Base-by-base conservation (phyloP, 2,113 vertebrate species). In the Chroicocephalus ridibundus region DNA sequence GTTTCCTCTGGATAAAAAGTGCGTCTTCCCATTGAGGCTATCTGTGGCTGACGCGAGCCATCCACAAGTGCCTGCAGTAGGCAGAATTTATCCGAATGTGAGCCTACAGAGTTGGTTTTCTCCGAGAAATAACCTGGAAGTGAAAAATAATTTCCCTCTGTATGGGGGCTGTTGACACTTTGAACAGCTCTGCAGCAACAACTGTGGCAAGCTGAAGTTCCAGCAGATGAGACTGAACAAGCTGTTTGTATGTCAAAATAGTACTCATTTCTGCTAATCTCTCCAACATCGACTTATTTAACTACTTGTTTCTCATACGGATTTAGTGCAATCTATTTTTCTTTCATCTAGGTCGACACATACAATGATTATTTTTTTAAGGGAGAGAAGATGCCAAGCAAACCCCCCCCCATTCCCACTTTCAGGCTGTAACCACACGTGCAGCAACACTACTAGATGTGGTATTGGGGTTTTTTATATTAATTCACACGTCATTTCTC, bases 11-110 rank as follows among this genome's bases (percentile, higher is more conserved):
- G 38, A 5, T 11, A 9, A 9, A 32, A 6, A 0, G 9, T 0
- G 4, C 27, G 25, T 11, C 38, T 24, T 19, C 36, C 17, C 3
- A 5, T 0, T 9, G 1, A 11, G 72, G 40, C 1, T 15, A 14
- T 6, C 40, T 46, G 82, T 12, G 3, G 64, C 2, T 20, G 42
- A 24, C 2, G 6, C 1, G 6, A 4, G 22, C 17, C 8, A 7
- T 7, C 22, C 71, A 46, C 57, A n/a, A 55, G n/a, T 8, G 42
- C 32, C 68, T 15, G 9, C 71, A 60, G 58, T 1, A 51, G 36
- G 11, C 4, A 14, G 51, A 36, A 13, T n/a, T 68, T 4, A 51
- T 9, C 49, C 5, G 13, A 55, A 25, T 3, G 21, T 5, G 3
- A 26, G 60, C 65, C 58, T 29, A 1, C 11, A 1, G 47, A 49